A percentile compares a stretch with the other conserved stretches of the same genome.
phyloP scores from a whole-genome alignment of 2,888 invertebrate genomes.

The Heliconius aoede region DNA sequence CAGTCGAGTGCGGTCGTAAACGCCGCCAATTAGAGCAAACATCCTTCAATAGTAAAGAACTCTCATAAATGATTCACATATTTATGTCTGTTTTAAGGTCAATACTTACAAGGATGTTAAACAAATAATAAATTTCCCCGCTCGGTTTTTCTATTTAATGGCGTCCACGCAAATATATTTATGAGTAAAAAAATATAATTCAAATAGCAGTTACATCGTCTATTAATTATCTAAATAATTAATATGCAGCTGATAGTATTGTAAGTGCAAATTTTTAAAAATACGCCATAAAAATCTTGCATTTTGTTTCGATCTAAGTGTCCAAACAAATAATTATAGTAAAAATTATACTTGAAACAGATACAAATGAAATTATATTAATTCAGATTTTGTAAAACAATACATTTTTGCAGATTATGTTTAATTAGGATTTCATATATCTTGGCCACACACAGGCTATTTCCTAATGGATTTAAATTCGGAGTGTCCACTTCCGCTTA shows the following conservation, averaged over 20 bases:
- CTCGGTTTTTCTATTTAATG: neutral
- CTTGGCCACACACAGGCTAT: neutral
- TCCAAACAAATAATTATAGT: neutral
- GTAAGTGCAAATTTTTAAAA: neutral
- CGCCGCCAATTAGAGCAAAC: neutral
- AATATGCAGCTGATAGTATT: constrained; percentile 3
- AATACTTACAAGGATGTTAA: neutral
- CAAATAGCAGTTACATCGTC: neutral
- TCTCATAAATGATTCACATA: neutral
- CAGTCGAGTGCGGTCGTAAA: neutral
- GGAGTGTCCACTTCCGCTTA: constrained; percentile 24
- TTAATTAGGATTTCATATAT: neutral
- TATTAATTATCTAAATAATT: neutral
- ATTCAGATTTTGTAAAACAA: neutral
- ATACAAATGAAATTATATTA: neutral
- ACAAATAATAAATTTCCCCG: neutral
- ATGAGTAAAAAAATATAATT: constrained; percentile 1
- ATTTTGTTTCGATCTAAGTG: neutral
- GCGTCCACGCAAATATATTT: neutral
- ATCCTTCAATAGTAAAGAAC: neutral
- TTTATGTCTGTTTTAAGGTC: constrained; percentile 1
- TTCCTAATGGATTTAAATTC: constrained; percentile 21
- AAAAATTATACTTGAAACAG: neutral
- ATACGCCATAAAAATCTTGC: neutral
- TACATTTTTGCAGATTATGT: neutral